A percentile compares a stretch with the other conserved stretches of the same genome.
phyloP scores from a whole-genome alignment of 2,113 vertebrate genomes.

The Gobiocypris rarus region DNA sequence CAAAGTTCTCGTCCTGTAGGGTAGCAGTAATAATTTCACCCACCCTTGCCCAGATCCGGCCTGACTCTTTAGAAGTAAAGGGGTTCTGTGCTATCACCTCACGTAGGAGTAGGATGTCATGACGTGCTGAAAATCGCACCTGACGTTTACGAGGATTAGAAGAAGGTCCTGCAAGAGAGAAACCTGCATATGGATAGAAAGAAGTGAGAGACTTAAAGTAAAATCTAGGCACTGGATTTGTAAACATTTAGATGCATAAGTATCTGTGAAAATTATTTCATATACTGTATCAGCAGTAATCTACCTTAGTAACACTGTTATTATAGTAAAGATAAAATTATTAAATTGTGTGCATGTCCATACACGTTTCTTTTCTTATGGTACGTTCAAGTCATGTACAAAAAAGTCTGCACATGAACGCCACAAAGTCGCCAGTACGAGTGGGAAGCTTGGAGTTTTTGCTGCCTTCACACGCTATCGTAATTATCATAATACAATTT shows the following conservation, averaged over 20 bases:
- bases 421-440: too few relatives aligned
- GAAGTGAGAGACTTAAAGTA: not conserved
- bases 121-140: conserved; percentile 78
- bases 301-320: not conserved
- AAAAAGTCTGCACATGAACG: too few relatives aligned
- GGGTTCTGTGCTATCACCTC: conserved; percentile 80
- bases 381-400: too few relatives aligned
- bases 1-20: conserved; percentile 78
- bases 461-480: too few relatives aligned
- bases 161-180: conserved; percentile 67
- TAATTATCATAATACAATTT: too few relatives aligned
- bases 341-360: not conserved
- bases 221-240: not conserved
- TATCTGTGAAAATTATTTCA: not conserved
- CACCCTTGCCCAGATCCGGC: conserved; percentile 76
- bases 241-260: not conserved
- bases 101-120: conserved; percentile 79
- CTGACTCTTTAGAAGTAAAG: conserved; percentile 76
- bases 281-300: not conserved
- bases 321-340: not conserved
- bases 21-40: conserved; percentile 76
- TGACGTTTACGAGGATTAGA: conserved; percentile 75
- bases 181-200: conserved; percentile 60
- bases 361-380: not conserved
- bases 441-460: too few relatives aligned